Evolutionary conservation across 2,888 invertebrate species (phyloP).

Genomic region (Drymonia ruficornis): DNA sequence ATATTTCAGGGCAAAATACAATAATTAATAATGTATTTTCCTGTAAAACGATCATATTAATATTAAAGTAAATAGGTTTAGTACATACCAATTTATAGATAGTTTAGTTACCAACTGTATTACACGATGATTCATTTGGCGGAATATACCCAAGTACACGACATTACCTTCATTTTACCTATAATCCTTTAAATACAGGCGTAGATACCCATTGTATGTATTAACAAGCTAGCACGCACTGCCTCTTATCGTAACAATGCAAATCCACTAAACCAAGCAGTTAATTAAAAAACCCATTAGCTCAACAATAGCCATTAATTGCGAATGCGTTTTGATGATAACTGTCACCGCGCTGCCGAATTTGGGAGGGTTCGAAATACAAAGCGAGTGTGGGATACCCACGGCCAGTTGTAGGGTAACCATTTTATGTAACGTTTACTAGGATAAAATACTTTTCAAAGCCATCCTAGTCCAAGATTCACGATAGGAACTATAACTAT

Average conservation of each 20-base stretch:
- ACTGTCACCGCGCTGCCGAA: slow-evolving; percentile 42
- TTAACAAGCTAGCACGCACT: neutral
- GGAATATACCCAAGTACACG: no score
- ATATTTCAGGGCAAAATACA: no score
- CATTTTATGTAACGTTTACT: neutral
- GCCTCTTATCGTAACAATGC: neutral
- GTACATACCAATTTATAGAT: neutral
- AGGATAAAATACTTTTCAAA: neutral
- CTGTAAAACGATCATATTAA: no score
- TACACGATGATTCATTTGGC: no score
- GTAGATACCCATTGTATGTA: neutral
- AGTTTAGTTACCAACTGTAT: no score
- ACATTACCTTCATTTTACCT: no score
- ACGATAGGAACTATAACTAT: no score
- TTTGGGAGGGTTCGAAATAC: slow-evolving; percentile 42
- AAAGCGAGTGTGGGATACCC: slow-evolving; percentile 33
- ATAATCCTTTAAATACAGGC: neutral
- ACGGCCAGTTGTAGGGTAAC: slow-evolving; percentile 7
- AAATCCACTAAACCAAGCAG: slow-evolving; percentile 6
- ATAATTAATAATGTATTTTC: no score
- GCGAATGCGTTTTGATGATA: slow-evolving; percentile 39
- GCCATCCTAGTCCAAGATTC: no score
- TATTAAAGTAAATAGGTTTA: no score
- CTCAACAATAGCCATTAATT: slow-evolving; percentile 43
- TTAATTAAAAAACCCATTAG: slow-evolving; percentile 38